Base-by-base conservation (phyloP, 2,797 vertebrate species). In the Sebastes itinus region DNA sequence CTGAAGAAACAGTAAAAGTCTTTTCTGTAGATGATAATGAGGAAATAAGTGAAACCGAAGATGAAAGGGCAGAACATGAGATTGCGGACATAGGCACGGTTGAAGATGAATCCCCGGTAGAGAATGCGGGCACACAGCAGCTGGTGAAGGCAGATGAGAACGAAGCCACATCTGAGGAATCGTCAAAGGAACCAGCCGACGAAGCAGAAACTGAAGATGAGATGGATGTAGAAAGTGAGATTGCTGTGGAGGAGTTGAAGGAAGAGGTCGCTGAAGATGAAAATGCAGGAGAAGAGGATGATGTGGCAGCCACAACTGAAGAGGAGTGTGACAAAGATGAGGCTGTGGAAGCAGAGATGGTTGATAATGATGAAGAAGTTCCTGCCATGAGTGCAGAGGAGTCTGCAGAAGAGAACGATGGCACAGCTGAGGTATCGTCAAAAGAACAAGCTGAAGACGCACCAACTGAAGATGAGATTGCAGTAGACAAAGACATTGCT, bases 401-500 rank as follows among this genome's bases (percentile, higher is more conserved):
- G 10, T 30, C 56, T 55, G 32, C 20, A 60, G 78, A 73, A 8
- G 78, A 85, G 2, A 71, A 22, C 2, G 13, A 16, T 11, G 7
- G 1, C 3, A 22, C 18, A 1, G 23, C 1, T 20, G 71, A 6
- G 7, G 54, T 59, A 25, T 16, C 25, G 13, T 71, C 72, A 62
- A 70, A 30, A 25, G 20, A 35, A 18, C 23, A n/a, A 32, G 13
- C 52, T 65, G 77, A 76, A 55, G 74, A 71, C 27, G 66, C 75
- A 33, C 8, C 22, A 22, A 59, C 60, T 23, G 82, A 83, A 38
- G 66, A 84, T 49, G 74, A 83, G 22, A 6, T 23, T 12, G 28
- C 13, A 27, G 35, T 32, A 10, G 77, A 83, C 70, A 54, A 64
- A 4, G 46, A 89, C 25, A 12, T 3, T 20, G 60, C 30, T 70